These are phyloP conservation scores for Tetragonisca angustula DNA, from an alignment of 2,888 invertebrate species.

Conservation along the genomic window DNA sequence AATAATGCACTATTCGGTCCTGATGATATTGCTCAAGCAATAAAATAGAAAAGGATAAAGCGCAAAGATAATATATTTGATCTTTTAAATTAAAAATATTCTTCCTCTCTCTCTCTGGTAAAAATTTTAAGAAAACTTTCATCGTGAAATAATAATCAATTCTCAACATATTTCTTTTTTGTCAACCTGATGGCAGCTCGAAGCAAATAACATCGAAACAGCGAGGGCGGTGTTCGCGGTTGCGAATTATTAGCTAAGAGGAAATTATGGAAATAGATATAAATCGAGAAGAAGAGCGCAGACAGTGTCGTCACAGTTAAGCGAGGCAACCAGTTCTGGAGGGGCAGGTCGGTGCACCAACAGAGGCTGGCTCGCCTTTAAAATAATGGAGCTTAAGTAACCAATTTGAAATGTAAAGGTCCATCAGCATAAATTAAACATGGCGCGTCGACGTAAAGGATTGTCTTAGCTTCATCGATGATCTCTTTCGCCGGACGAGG, in stretches of 20 bases:
- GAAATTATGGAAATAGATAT: slow-evolving; percentile 83
- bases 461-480: slow-evolving; percentile 44
- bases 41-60: too few species aligned
- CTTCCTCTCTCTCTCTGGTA: too few species aligned
- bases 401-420: slow-evolving; percentile 77
- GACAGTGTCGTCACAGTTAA: slow-evolving; percentile 51
- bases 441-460: slow-evolving; percentile 55
- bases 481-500: slow-evolving; percentile 7
- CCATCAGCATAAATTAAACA: slow-evolving; percentile 78
- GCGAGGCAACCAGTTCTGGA: slow-evolving; percentile 53
- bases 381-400: slow-evolving; percentile 75
- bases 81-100: too few species aligned
- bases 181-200: slow-evolving; percentile 30
- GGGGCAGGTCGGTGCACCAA: slow-evolving; percentile 36
- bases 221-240: slow-evolving; percentile 59
- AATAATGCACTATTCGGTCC: too few species aligned
- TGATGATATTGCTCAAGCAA: too few species aligned
- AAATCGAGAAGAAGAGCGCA: slow-evolving; percentile 77
- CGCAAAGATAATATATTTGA: neutral
- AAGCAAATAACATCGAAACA: slow-evolving; percentile 27
- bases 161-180: neutral
- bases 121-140: neutral
- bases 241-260: slow-evolving; percentile 82
- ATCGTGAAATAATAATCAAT: neutral
- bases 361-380: slow-evolving; percentile 57